A percentile compares a stretch with the other conserved stretches of the same genome.
These are phyloP conservation scores for Forbesichthys papilliferus DNA, from an alignment of 2,113 vertebrate genomes.

Conservation along the genomic window DNA sequence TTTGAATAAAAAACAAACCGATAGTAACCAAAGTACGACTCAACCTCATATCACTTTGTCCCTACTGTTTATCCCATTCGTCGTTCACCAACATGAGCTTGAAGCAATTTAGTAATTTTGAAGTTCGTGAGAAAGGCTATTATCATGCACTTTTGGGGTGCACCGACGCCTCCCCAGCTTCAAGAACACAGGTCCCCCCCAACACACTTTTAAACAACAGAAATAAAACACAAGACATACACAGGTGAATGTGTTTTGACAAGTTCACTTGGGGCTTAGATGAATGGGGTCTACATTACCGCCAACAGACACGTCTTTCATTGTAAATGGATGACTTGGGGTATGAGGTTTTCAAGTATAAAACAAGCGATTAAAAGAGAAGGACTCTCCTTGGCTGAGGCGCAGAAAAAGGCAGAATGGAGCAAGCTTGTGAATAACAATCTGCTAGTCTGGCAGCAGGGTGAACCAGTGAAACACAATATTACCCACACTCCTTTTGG, in stretches of 20 bases:
- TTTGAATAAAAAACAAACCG: conserved; percentile 26
- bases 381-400: conserved; percentile 81
- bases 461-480: conserved; percentile 56
- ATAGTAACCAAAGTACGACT: conserved; percentile 24
- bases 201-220: conserved; percentile 24
- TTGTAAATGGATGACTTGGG: conserved; percentile 66
- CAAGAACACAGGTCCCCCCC: conserved; percentile 49
- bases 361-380: conserved; percentile 76
- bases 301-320: conserved; percentile 64
- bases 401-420: conserved; percentile 73
- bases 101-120: conserved; percentile 45
- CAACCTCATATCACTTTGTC: conserved; percentile 48
- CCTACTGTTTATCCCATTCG: not conserved
- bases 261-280: conserved; percentile 62
- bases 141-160: conserved; percentile 52
- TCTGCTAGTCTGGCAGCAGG: conserved; percentile 71
- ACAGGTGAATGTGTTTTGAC: conserved; percentile 64
- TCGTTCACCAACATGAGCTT: conserved; percentile 43
- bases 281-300: conserved; percentile 47
- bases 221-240: conserved; percentile 61
- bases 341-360: conserved; percentile 75
- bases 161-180: conserved; percentile 39
- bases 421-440: conserved; percentile 74
- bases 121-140: conserved; percentile 48
- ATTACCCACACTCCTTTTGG: conserved; percentile 64